These are phyloP conservation scores for Gambusia holbrooki DNA, from an alignment of 2,113 vertebrate genomes.

Conservation along the genomic window DNA sequence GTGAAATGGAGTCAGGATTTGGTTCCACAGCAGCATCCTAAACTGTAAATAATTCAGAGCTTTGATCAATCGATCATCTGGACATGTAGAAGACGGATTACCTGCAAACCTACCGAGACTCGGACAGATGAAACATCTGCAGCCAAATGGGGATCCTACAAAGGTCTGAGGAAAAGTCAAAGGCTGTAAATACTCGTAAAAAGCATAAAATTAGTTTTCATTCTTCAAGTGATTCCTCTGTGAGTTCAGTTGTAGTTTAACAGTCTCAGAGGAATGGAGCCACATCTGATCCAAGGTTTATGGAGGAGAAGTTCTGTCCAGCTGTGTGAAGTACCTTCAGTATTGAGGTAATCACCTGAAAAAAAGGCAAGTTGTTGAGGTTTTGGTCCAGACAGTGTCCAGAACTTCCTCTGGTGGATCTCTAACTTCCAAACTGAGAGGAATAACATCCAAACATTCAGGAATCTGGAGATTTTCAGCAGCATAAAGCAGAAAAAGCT, in stretches of 20 bases:
- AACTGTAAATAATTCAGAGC: too few relatives aligned
- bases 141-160: not conserved
- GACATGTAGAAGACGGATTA: too few relatives aligned
- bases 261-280: not conserved
- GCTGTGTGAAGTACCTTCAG: not conserved
- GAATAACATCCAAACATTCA: not conserved
- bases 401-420: not conserved
- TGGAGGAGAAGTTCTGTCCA: not conserved
- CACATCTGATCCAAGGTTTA: not conserved
- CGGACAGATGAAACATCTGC: not conserved
- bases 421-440: not conserved
- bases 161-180: not conserved
- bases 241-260: not conserved
- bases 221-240: not conserved
- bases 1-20: too few relatives aligned
- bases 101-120: too few relatives aligned
- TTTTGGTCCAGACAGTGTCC: not conserved
- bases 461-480: not conserved
- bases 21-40: too few relatives aligned
- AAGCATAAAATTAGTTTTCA: not conserved
- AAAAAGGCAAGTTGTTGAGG: not conserved
- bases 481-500: not conserved
- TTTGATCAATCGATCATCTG: too few relatives aligned
- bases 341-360: not conserved
- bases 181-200: not conserved